A percentile compares a stretch with the other conserved stretches of the same genome.
Evolutionary conservation across 2,797 vertebrate genomes (phyloP).

Genomic region (Dermochelys coriacea): DNA sequence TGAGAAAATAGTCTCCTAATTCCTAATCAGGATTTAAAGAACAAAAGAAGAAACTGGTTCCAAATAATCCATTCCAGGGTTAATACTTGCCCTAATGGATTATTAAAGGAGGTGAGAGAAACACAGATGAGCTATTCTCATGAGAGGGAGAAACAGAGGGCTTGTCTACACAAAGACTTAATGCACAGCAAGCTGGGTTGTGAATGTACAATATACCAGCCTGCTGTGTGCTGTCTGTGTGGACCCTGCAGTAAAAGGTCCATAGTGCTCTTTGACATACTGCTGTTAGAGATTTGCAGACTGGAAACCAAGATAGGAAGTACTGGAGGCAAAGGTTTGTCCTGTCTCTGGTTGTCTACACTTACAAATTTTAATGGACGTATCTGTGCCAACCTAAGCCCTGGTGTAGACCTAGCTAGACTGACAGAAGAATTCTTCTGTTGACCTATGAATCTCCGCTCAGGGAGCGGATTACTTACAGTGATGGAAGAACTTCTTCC

Average conservation of each 20-base stretch:
- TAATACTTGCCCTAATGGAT: background rate
- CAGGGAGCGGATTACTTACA: background rate
- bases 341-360: background rate
- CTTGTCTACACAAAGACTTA: background rate
- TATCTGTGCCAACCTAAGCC: background rate
- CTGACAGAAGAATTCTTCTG: background rate
- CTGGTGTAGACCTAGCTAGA: background rate
- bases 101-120: background rate
- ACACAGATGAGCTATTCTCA: background rate
- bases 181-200: background rate
- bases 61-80: background rate
- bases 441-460: background rate
- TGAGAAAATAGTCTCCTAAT: background rate
- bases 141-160: background rate
- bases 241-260: background rate
- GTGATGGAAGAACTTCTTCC: background rate
- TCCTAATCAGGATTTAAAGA: background rate
- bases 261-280: background rate
- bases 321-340: background rate
- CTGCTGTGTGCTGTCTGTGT: background rate
- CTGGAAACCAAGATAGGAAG: background rate
- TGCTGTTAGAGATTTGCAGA: background rate
- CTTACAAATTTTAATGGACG: background rate
- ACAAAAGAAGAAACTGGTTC: background rate
- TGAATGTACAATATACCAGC: background rate